These are phyloP conservation scores for Drosophila greeni DNA, from an alignment of 2,888 invertebrate species.

Conservation along the genomic window DNA sequence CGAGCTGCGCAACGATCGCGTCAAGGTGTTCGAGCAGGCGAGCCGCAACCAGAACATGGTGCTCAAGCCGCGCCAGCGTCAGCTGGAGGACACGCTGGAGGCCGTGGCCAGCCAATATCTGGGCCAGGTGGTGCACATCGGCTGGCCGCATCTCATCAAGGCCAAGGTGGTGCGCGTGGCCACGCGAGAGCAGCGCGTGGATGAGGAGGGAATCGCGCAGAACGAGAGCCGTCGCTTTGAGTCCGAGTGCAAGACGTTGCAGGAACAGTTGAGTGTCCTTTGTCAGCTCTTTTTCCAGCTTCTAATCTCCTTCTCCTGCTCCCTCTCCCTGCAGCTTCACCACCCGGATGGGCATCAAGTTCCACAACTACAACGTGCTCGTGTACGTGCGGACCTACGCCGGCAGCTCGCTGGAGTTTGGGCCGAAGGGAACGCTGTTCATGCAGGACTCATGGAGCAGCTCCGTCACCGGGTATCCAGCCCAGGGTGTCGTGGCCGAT, in stretches of 20 bases:
- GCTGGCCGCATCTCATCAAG: constrained; percentile 96
- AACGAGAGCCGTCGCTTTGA: constrained; percentile 64
- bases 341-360: constrained; percentile 87
- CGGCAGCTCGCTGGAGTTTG: constrained; percentile 83
- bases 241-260: constrained; percentile 55
- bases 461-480: constrained; percentile 83
- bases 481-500: constrained; percentile 71
- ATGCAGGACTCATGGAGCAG: constrained; percentile 87
- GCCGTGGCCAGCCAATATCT: constrained; percentile 83
- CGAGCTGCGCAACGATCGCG: constrained; percentile 83
- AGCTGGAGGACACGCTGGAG: constrained; percentile 75
- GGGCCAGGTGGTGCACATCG: constrained; percentile 87
- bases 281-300: not conserved
- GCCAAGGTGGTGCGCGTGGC: constrained; percentile 82
- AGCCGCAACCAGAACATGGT: constrained; percentile 92
- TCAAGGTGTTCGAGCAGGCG: constrained; percentile 93
- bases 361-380: constrained; percentile 84
- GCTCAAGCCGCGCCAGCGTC: constrained; percentile 81
- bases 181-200: constrained; percentile 74
- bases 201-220: constrained; percentile 59
- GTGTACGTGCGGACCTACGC: constrained; percentile 86
- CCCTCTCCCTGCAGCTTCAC: constrained; percentile 51
- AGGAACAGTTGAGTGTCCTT: constrained; percentile 72
- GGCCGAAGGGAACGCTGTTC: constrained; percentile 82
- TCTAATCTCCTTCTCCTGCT: not conserved